phyloP scores from a whole-genome alignment of 2,888 invertebrate species.

The Eueremaeus valkanovi region DNA sequence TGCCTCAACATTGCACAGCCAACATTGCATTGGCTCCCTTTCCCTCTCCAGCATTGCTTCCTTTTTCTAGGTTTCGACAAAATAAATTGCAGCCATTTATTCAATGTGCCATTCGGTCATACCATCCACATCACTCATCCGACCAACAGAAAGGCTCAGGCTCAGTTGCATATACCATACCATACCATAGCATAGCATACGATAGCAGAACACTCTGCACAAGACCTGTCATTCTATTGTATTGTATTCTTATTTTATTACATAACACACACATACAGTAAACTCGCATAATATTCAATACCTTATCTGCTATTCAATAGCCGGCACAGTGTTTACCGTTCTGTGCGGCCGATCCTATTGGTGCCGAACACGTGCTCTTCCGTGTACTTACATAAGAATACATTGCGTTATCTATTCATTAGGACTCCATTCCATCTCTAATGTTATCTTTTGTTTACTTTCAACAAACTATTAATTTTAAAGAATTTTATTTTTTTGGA shows the following conservation, averaged over 20 bases:
- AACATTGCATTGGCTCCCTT: no score
- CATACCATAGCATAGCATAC: neutral
- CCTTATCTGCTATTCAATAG: constrained; percentile 31
- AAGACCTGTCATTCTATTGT: no score
- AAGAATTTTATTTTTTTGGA: neutral
- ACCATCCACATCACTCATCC: constrained; percentile 30
- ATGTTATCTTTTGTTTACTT: neutral
- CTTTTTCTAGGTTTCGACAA: constrained; percentile 24
- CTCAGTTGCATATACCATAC: neutral
- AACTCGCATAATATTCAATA: neutral
- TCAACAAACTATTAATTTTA: neutral
- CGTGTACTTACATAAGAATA: neutral
- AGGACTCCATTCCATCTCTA: neutral
- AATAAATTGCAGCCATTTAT: constrained; percentile 31
- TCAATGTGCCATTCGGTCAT: constrained; percentile 34
- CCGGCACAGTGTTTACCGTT: neutral
- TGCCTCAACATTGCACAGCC: neutral
- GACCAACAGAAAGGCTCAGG: neutral
- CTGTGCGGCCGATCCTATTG: neutral
- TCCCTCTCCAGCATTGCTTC: constrained; percentile 1
- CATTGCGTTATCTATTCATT: neutral
- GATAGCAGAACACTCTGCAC: neutral
- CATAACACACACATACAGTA: no score
- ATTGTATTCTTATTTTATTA: neutral
- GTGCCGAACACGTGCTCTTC: neutral